These are phyloP conservation scores for Turritopsis rubra DNA, from an alignment of 30 jellyfish, hydroid and myxozoan genomes.

Conservation along the genomic window DNA sequence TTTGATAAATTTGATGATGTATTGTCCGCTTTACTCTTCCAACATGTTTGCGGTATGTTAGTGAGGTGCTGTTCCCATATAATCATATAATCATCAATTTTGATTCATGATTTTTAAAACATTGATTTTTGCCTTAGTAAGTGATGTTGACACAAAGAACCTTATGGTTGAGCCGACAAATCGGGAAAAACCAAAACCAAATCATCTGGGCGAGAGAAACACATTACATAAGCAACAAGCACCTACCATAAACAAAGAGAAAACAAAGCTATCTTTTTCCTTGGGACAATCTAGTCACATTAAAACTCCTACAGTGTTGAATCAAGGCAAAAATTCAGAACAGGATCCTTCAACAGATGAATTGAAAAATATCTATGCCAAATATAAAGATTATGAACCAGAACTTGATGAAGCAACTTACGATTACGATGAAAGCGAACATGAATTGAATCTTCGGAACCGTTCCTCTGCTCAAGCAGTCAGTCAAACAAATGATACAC, in stretches of 20 bases:
- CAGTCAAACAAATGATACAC: neutral
- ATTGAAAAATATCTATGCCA: neutral
- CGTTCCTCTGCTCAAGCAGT: neutral
- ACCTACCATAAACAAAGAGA: neutral
- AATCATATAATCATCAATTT: neutral
- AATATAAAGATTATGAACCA: conserved; percentile 15
- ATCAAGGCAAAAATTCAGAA: neutral
- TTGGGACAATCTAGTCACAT: neutral
- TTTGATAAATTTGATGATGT: too few species aligned
- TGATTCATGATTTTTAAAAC: neutral
- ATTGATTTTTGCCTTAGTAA: neutral
- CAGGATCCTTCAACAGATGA: conserved; percentile 12
- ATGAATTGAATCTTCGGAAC: neutral
- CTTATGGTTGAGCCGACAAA: conserved; percentile 11
- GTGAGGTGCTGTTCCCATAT: too few species aligned
- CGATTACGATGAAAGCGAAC: conserved; percentile 24
- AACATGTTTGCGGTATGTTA: too few species aligned
- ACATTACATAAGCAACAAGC: neutral
- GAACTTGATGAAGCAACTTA: conserved; percentile 25
- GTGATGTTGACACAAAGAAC: conserved; percentile 12
- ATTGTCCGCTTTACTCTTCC: too few species aligned
- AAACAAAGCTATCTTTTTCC: neutral
- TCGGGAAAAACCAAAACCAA: neutral
- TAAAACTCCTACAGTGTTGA: neutral
- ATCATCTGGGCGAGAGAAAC: neutral